Conservation (phyloP, 2,113 vertebrate genomes). For the Takifugu flavidus region DNA sequence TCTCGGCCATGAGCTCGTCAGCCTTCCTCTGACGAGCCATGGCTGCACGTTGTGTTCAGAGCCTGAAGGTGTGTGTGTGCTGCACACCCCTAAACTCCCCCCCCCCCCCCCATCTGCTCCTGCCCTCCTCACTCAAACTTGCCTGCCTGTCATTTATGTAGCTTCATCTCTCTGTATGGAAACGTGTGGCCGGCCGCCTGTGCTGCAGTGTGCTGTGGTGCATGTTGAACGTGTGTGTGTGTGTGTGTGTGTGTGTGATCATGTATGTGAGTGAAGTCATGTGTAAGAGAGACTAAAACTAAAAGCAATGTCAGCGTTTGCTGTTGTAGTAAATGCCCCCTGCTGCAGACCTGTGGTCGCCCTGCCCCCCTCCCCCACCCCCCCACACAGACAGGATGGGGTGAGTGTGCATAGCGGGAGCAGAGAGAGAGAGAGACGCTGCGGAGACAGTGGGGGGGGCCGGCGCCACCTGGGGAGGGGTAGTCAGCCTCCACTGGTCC, state of each 20-base stretch:
- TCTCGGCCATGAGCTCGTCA: slow-evolving; percentile 52
- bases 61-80: slow-evolving; percentile 41
- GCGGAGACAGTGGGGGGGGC: slow-evolving; percentile 80
- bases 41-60: slow-evolving; percentile 66
- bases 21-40: slow-evolving; percentile 64
- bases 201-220: slow-evolving; percentile 46
- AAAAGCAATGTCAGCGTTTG: slow-evolving; percentile 75
- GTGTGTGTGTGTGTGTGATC: slow-evolving; percentile 6
- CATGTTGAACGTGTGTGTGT: slow-evolving; percentile 9
- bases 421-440: slow-evolving; percentile 81
- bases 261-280: slow-evolving; percentile 8
- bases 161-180: slow-evolving; percentile 61
- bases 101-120: slow-evolving; percentile 60
- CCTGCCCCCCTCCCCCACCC: slow-evolving; percentile 76
- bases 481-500: slow-evolving; percentile 83
- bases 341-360: slow-evolving; percentile 73
- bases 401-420: slow-evolving; percentile 82
- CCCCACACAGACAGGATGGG: slow-evolving; percentile 80
- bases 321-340: slow-evolving; percentile 82
- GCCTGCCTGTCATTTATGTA: slow-evolving; percentile 55
- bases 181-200: slow-evolving; percentile 64
- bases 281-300: slow-evolving; percentile 56
- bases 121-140: slow-evolving; percentile 61
- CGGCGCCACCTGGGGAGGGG: slow-evolving; percentile 80
- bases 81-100: slow-evolving; percentile 52